Percentiles rank a stretch among this genome's conserved stretches.
These are phyloP conservation scores for Chiropotes sagulatus DNA, from an alignment of 2,797 vertebrate species.

Conservation along the genomic window DNA sequence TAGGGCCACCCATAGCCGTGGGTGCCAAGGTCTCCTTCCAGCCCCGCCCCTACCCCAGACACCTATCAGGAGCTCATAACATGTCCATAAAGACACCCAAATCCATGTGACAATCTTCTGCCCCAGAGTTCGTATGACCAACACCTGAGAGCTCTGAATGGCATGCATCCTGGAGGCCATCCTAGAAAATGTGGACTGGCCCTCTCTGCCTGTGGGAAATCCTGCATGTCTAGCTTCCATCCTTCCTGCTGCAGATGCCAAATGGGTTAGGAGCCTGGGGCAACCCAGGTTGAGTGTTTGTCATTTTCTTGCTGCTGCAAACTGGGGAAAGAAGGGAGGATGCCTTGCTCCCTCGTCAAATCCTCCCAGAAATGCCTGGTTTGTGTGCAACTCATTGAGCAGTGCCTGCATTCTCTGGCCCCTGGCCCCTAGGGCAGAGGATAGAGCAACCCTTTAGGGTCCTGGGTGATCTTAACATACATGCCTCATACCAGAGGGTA, in stretches of 20 bases:
- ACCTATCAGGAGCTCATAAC: background rate
- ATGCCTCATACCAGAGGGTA: background rate
- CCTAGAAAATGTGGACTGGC: background rate
- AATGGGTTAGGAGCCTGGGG: background rate
- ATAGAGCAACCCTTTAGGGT: background rate
- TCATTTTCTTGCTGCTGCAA: background rate
- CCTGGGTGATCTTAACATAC: background rate
- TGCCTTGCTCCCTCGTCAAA: background rate
- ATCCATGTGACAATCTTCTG: background rate
- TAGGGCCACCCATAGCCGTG: background rate
- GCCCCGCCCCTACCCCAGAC: background rate
- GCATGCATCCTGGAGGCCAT: background rate
- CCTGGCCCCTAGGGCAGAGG: background rate
- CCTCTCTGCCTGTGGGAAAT: background rate
- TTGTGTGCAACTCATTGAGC: background rate
- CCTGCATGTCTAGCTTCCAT: slow-evolving; percentile 1
- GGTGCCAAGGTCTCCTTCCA: background rate
- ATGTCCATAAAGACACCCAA: slow-evolving; percentile 1
- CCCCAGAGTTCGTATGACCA: background rate
- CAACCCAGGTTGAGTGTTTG: background rate
- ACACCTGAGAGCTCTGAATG: background rate
- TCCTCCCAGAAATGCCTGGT: background rate
- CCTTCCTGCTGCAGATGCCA: slow-evolving; percentile 15
- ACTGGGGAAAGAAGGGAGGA: background rate
- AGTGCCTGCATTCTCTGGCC: background rate